phyloP scores from a whole-genome alignment of 1,140 invertebrate species.

The Orchesella cincta region DNA sequence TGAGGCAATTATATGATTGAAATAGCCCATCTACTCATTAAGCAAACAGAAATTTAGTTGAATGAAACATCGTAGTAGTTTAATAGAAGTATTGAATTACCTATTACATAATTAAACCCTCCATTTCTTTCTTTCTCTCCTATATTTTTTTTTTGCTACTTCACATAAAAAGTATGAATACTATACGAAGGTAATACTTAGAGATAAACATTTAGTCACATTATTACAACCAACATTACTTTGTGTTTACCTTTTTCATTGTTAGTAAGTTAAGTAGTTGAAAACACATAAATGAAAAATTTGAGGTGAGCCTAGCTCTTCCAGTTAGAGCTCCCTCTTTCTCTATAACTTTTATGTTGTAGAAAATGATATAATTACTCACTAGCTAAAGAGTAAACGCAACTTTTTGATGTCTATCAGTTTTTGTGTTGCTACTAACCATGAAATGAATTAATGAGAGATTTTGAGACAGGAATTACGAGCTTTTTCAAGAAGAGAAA shows the following conservation, averaged over 20 bases:
- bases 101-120: conserved; percentile 12
- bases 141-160: conserved; percentile 2
- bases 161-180: neutral
- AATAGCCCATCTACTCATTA: conserved; percentile 18
- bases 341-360: too few species aligned
- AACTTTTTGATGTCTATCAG: conserved; percentile 13
- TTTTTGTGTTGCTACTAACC: neutral
- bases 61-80: neutral
- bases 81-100: neutral
- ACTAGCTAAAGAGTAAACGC: neutral
- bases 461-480: neutral
- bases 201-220: neutral
- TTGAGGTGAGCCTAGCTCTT: too few species aligned
- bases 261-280: too few species aligned
- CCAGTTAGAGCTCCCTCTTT: too few species aligned
- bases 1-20: conserved; percentile 1
- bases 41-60: conserved; percentile 21
- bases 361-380: neutral
- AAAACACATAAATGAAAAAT: neutral
- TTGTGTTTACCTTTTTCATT: neutral
- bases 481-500: too few species aligned
- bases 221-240: too few species aligned
- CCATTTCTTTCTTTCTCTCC: neutral
- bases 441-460: neutral
- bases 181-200: neutral